phyloP scores from a whole-genome alignment of 2,888 invertebrate species.

The Leptinotarsa juncta region DNA sequence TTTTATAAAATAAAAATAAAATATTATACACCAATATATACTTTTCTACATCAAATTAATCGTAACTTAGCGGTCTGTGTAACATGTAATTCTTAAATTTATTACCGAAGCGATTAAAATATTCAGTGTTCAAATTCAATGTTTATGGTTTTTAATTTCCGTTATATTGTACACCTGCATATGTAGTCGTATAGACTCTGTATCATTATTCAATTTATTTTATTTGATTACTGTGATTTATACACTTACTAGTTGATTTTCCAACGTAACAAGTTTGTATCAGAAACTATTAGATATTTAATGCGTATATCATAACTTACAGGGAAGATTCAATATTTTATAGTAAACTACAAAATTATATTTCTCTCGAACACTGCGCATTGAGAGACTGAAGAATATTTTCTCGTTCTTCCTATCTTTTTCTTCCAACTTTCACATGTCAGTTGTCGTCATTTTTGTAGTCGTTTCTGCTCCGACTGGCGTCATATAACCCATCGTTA shows the following conservation, averaged over 20 bases:
- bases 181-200: conserved; percentile 33
- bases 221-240: conserved; percentile 49
- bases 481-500: too few species aligned
- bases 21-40: not conserved
- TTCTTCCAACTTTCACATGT: too few species aligned
- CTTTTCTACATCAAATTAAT: not conserved
- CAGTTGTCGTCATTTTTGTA: too few species aligned
- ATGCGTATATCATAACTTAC: conserved; percentile 26
- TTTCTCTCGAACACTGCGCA: too few species aligned
- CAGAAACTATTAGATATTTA: conserved; percentile 38
- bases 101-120: conserved; percentile 31
- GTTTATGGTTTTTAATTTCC: conserved; percentile 49
- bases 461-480: too few species aligned
- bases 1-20: not conserved
- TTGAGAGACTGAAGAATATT: too few species aligned
- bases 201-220: conserved; percentile 49
- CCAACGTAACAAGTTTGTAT: conserved; percentile 36
- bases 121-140: conserved; percentile 38
- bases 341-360: too few species aligned
- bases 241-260: conserved; percentile 41
- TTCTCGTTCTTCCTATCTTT: too few species aligned
- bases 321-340: conserved; percentile 5
- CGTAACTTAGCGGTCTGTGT: not conserved
- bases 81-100: conserved; percentile 32
- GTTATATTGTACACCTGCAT: conserved; percentile 47